Evolutionary conservation across 2,888 invertebrate species (phyloP), one percentile per base, ranked within the genome.

Genomic region (Chaetogeoica ovagalla): DNA sequence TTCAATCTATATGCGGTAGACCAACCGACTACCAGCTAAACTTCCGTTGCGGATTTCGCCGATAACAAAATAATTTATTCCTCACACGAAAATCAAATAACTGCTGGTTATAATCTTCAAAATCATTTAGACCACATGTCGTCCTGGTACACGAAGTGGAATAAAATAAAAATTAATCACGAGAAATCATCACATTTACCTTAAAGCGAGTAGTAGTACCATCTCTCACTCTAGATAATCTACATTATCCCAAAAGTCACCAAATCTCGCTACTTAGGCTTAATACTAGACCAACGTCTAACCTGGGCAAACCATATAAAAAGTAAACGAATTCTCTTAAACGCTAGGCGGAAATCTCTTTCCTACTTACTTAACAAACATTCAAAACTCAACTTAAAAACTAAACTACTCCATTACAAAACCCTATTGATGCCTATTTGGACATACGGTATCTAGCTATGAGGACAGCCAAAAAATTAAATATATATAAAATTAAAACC

Each of bases 341-440:
- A 62, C 37, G 3, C 62, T 13, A 62, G 62, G 6, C 17, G 62
- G 17, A 62, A 62, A 30, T 62, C 62, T 37, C 62, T 62, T 6
- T 62, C 15, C 30, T 62, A 62, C 30, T 62, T 62, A 62, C 11
- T 17, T 7, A 7, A 17, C 17, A 62, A 30, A 30, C 30, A 62
- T 13, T 62, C 30, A 15, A 62, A 62, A 30, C 62, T 62, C 62
- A 62, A 15, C 62, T 17, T 62, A 62, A 37, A 62, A 62, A 62
- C 62, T 30, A 62, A 62, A 30, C 17, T 62, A 62, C 37, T 62
- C 17, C 3, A 30, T 4, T 62, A 62, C 19, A 62, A 62, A 62
- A 30, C 62, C 3, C 62, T 13, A 60, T 23, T n/a, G n/a, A n/a
- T n/a, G n/a, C n/a, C n/a, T n/a, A n/a, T n/a, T n/a, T n/a, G n/a